Evolutionary conservation across 2,113 vertebrate species (phyloP), one percentile per base, ranked within the genome.

Genomic region (Paratilapia polleni): DNA sequence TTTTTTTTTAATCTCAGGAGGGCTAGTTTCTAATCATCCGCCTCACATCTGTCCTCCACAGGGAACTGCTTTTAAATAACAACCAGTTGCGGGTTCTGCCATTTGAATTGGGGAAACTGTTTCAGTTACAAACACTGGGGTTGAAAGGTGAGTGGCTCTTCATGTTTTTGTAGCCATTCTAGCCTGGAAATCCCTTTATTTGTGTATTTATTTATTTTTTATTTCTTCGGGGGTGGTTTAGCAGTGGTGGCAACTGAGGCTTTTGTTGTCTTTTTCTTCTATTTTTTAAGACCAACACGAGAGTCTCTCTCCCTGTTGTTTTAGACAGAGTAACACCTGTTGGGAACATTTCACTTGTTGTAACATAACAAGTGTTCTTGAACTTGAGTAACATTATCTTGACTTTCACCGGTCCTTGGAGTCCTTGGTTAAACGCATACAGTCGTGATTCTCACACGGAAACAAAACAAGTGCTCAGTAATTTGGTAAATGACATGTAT

Each of bases 51-150:
- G 59, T 88, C 26, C 83, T 94, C 93, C 92, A 92, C 96, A 99
- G 98, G 98, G 98, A 99, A 97, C 97, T 99, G 96, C 98, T 98
- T 97, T 99, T 99, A 98, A 99, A 99, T 97, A 97, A 99, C 96
- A 99, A 99, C 98, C 98, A 97, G 97, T 98, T 99, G 97, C 98
- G 98, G 97, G 97, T 99, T 97, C 97, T 99, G 96, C 98, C 98
- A 94, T 99, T 99, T 96, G 98, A 99, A 96, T 97, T 99, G 97
- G 98, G 98, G 93, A 99, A 99, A 97, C 97, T 99, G 93, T 99
- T 99, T 98, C 98, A 99, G 96, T 98, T 99, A 96, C 98, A 99
- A 96, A 99, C 97, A 91, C 96, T 99, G 97, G 97, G 98, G 95
- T 97, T 99, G 93, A 99, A 98, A 99, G 98, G 98, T 99, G 96